Conservation (phyloP, 1,140 invertebrate genomes). For the Rhynchophorus ferrugineus region DNA sequence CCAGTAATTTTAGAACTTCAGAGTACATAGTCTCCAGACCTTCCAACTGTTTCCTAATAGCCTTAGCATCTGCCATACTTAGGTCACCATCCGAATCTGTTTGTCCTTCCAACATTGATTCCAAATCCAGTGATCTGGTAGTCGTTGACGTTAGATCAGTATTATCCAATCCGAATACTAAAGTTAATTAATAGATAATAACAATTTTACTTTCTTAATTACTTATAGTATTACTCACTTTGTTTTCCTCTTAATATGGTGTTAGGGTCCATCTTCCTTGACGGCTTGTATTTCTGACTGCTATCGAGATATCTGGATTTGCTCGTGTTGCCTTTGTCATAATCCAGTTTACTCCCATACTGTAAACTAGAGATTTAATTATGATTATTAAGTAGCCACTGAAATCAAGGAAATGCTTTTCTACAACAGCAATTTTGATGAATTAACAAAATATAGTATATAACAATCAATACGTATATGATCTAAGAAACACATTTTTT, state of each 20-base stretch:
- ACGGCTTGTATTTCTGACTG: constrained; percentile 29
- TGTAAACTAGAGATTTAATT: constrained; percentile 46
- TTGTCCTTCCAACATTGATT: constrained; percentile 66
- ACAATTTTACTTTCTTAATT: background rate
- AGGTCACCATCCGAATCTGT: constrained; percentile 65
- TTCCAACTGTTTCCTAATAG: constrained; percentile 74
- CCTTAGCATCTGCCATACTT: constrained; percentile 67
- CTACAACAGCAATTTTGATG: too few relatives aligned
- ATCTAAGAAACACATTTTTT: background rate
- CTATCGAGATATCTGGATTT: constrained; percentile 5
- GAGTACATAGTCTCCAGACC: constrained; percentile 83
- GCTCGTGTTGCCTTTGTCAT: constrained; percentile 23
- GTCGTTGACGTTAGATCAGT: constrained; percentile 72
- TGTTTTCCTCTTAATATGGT: constrained; percentile 37
- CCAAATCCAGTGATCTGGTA: constrained; percentile 65
- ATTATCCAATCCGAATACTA: constrained; percentile 63
- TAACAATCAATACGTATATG: too few relatives aligned
- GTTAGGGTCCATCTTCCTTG: constrained; percentile 37
- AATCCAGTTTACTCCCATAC: constrained; percentile 52
- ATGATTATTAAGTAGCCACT: too few relatives aligned
- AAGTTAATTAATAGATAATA: constrained; percentile 27
- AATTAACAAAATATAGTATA: too few relatives aligned
- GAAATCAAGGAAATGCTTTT: too few relatives aligned
- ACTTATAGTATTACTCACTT: constrained; percentile 29
- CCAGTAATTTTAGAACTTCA: constrained; percentile 65